Conservation (phyloP, 2,797 vertebrate species). For the Acrocephalus scirpaceus region DNA sequence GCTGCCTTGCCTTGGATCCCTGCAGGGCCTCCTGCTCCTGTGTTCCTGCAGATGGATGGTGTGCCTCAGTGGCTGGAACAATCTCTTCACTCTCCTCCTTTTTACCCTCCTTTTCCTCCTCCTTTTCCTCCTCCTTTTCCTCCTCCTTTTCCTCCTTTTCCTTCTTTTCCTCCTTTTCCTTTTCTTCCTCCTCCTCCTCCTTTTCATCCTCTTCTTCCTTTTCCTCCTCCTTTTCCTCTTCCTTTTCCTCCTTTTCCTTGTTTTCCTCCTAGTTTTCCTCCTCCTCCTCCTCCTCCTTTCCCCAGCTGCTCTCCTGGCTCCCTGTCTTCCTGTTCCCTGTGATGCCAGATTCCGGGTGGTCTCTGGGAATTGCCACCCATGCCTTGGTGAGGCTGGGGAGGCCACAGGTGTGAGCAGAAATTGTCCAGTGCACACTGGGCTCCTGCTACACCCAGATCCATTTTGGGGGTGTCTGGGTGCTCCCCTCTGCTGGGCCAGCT, state of each 20-base stretch:
- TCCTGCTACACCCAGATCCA: not conserved
- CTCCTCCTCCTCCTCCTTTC: too few relatives aligned
- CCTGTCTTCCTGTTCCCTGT: not conserved
- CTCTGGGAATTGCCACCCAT: not conserved
- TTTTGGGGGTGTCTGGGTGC: not conserved
- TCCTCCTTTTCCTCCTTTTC: not conserved
- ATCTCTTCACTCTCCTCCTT: not conserved
- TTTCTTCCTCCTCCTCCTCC: not conserved
- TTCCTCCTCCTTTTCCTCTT: too few relatives aligned
- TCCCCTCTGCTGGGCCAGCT: not conserved
- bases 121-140: not conserved
- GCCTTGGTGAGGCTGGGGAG: not conserved
- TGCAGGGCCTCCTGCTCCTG: not conserved
- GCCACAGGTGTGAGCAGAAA: accelerated
- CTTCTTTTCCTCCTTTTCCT: too few relatives aligned
- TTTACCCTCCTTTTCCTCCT: not conserved
- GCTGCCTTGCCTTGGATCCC: not conserved
- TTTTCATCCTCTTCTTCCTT: too few relatives aligned
- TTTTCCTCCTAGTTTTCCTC: too few relatives aligned
- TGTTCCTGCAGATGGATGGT: not conserved
- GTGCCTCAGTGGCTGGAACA: not conserved
- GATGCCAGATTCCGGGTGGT: accelerated
- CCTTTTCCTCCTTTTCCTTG: too few relatives aligned
- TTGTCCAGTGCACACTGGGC: accelerated
- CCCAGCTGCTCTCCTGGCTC: accelerated